Evolutionary conservation across 2,113 vertebrate genomes (phyloP).

Genomic region (Anoplopoma fimbria): DNA sequence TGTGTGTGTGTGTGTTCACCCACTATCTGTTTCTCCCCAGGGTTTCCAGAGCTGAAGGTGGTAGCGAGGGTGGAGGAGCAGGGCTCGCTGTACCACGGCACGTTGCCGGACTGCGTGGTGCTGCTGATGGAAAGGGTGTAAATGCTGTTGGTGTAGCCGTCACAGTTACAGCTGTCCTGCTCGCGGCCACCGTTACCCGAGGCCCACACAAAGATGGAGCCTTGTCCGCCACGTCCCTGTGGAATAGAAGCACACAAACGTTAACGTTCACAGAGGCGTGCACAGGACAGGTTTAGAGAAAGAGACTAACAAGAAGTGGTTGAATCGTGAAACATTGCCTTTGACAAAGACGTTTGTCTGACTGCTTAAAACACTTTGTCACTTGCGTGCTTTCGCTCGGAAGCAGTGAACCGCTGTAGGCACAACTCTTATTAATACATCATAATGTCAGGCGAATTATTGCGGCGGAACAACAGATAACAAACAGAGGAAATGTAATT

Average conservation of each 20-base stretch:
- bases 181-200: conserved; percentile 96
- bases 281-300: not conserved
- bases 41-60: conserved; percentile 97
- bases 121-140: conserved; percentile 99
- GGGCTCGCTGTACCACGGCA: conserved; percentile 99
- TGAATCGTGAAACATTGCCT: conserved; percentile 45
- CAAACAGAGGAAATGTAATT: conserved; percentile 66
- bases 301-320: conserved; percentile 13
- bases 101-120: conserved; percentile 93
- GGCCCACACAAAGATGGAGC: conserved; percentile 99
- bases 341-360: conserved; percentile 51
- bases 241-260: conserved; percentile 5
- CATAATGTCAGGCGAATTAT: conserved; percentile 46
- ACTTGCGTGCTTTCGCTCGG: conserved; percentile 31
- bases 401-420: conserved; percentile 42
- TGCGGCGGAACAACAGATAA: conserved; percentile 50
- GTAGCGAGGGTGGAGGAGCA: conserved; percentile 98
- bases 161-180: conserved; percentile 98
- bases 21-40: conserved; percentile 97
- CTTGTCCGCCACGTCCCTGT: conserved; percentile 92
- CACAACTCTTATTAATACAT: conserved; percentile 64
- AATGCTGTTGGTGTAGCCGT: conserved; percentile 99
- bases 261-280: not conserved
- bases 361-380: conserved; percentile 40
- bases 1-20: conserved; percentile 72